A percentile compares a stretch with the other conserved stretches of the same genome.
phyloP scores from a whole-genome alignment of 2,113 vertebrate genomes.

The Lasiurus borealis region DNA sequence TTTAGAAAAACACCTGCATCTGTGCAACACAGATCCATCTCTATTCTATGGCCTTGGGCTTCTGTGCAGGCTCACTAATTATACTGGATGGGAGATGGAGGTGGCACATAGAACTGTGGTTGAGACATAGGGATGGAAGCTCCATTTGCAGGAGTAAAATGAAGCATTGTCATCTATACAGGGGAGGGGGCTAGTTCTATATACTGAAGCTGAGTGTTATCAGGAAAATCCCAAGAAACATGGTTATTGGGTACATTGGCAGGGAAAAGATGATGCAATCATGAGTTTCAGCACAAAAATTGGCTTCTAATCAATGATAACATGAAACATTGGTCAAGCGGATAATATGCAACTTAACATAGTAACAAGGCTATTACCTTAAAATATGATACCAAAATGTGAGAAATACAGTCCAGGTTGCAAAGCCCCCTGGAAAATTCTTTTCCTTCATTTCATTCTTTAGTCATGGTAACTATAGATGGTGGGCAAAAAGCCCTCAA shows the following conservation, averaged over 20 bases:
- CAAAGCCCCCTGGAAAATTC: constrained; percentile 65
- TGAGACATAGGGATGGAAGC: not conserved
- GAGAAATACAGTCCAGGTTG: not conserved
- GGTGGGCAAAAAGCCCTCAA: constrained; percentile 36
- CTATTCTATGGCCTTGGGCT: not conserved
- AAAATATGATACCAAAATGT: not conserved
- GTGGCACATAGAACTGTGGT: not conserved
- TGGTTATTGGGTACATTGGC: not conserved
- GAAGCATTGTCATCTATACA: not conserved
- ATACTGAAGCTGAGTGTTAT: not conserved
- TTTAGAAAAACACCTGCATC: not conserved
- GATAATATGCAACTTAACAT: not conserved
- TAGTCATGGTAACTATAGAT: constrained; percentile 69
- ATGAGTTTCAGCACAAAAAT: not conserved
- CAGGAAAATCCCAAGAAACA: not conserved
- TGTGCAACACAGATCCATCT: not conserved
- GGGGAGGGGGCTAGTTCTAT: not conserved
- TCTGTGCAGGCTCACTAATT: not conserved
- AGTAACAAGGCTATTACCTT: not conserved
- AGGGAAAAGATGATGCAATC: not conserved
- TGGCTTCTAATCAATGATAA: not conserved
- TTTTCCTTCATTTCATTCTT: constrained; percentile 61
- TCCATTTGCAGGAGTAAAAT: not conserved
- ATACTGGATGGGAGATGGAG: not conserved
- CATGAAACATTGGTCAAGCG: not conserved